phyloP scores from a whole-genome alignment of 1,140 invertebrate species.

The Drosophila murphyi region DNA sequence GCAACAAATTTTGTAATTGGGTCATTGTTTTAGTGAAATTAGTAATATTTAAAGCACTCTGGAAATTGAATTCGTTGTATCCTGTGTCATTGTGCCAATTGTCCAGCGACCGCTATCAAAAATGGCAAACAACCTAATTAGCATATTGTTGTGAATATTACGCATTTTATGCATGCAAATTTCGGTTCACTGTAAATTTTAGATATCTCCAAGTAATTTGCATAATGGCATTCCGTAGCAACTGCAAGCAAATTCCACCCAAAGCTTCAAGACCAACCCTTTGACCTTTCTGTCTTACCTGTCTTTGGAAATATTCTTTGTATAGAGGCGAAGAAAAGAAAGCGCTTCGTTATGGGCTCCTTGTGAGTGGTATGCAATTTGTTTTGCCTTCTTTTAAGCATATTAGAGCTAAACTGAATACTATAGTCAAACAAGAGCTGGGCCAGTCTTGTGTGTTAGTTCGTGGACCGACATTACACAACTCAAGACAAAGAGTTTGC shows the following conservation, averaged over 20 bases:
- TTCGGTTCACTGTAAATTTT: conserved; percentile 6
- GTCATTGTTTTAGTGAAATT: background rate
- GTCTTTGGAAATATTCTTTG: background rate
- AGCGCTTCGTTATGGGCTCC: conserved; percentile 24
- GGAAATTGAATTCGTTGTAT: background rate
- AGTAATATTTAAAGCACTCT: background rate
- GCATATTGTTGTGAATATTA: conserved; percentile 24
- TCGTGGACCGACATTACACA: too few relatives aligned
- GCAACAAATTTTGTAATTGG: conserved; percentile 10
- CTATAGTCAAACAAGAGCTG: background rate
- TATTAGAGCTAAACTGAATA: conserved; percentile 7
- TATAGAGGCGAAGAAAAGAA: conserved; percentile 10
- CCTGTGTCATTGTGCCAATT: background rate
- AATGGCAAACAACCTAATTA: conserved; percentile 11
- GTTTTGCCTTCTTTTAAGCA: conserved; percentile 39
- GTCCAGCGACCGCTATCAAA: background rate
- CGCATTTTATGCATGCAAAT: conserved; percentile 1
- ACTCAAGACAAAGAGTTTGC: background rate
- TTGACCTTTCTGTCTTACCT: background rate
- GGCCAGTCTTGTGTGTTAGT: background rate
- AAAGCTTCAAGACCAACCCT: background rate
- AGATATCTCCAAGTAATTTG: conserved; percentile 25
- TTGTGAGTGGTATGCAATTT: conserved; percentile 28
- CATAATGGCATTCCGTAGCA: conserved; percentile 27
- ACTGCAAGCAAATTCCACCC: background rate